Conservation (phyloP, 2,113 vertebrate genomes). For the Podarcis raffonei region DNA sequence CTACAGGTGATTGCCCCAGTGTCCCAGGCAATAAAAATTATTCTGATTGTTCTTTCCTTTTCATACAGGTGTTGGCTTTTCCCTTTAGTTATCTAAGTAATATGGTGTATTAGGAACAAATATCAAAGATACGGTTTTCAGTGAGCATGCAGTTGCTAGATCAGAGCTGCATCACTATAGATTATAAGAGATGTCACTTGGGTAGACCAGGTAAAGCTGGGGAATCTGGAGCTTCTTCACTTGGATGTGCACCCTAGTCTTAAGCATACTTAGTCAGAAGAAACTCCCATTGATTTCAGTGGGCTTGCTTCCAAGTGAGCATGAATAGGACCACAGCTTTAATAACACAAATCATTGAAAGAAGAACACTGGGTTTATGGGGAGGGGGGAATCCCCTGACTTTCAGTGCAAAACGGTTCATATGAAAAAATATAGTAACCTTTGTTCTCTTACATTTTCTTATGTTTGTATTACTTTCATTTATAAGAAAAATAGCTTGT, state of each 20-base stretch:
- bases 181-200: neutral
- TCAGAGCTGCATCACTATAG: neutral
- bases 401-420: neutral
- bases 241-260: neutral
- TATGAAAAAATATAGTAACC: neutral
- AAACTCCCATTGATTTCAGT: neutral
- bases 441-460: neutral
- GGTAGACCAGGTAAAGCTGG: neutral
- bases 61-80: neutral
- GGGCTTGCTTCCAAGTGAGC: neutral
- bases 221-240: neutral
- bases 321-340: neutral
- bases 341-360: neutral
- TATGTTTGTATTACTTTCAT: rapidly evolving
- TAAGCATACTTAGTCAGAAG: neutral
- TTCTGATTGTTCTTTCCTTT: neutral
- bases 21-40: neutral
- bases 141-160: neutral
- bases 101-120: neutral
- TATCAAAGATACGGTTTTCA: neutral
- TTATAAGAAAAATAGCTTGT: neutral
- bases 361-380: neutral
- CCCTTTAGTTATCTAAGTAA: neutral
- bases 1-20: neutral
- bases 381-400: too few relatives aligned